Base-by-base conservation (phyloP, 2,797 vertebrate species). In the Pseudomugil tenellus region DNA sequence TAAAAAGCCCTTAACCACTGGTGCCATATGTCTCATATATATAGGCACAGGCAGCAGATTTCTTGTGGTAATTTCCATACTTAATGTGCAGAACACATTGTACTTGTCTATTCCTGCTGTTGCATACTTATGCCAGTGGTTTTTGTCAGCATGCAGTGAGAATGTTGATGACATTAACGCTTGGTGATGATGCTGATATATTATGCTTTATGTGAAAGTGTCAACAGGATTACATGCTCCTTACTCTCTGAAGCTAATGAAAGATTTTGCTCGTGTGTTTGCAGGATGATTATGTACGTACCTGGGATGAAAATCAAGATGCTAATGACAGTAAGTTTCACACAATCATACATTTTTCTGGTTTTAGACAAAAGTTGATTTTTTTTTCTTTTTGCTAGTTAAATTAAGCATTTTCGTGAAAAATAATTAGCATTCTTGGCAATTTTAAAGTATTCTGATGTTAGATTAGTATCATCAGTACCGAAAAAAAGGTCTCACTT, bases 271-370 rank as follows among this genome's bases (percentile, higher is more conserved):
- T 66, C 63, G 5, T 91, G 70, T 91, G 74, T 80, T 63, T 79
- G 34, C 88, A 99, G 98, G 98, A 98, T 67, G 98, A 99, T 88
- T 97, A 98, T 81, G 97, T 98, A 80, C 96, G 96, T 87, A 96
- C 96, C 90, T 97, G 96, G 96, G 97, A 98, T 89, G 96, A 97
- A 89, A 96, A 92, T 88, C 97, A 96, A 92, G 93, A 92, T 23
- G 96, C 95, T 68, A 96, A 94, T 76, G 98, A 98, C 95, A 97
- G 98, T 99, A 96, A 95, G 95, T 93, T 46, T 65, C 39, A 39
- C 41, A 21, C 13, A 19, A 23, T 46, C 19, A 72, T 23, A 19
- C 65, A 23, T 67, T 11, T 28, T 59, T 17, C 6, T 56, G 13
- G 58, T 23, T 19, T 65, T 58, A 9, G 56, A 49, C 29, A 29